A percentile compares a stretch with the other conserved stretches of the same genome.
phyloP scores from a whole-genome alignment of 2,797 vertebrate species.

The Eulemur rubriventer region DNA sequence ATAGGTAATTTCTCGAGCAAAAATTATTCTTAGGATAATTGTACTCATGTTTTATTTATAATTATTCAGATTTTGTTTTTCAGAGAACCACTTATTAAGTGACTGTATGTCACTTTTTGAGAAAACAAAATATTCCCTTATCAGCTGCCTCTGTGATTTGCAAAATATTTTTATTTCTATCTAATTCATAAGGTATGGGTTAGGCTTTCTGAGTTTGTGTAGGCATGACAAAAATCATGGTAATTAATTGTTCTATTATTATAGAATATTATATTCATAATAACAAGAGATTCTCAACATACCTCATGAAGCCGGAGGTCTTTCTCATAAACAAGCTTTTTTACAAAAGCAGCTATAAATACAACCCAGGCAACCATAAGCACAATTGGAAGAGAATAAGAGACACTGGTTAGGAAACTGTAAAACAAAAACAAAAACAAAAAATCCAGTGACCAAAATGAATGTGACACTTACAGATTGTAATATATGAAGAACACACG shows the following conservation, averaged over 20 bases:
- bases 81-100: background rate
- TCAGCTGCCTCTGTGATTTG: background rate
- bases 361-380: constrained; percentile 97
- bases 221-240: constrained; percentile 49
- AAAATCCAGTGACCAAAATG: constrained; percentile 26
- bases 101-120: background rate
- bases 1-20: background rate
- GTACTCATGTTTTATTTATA: background rate
- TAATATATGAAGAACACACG: background rate
- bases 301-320: constrained; percentile 98
- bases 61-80: constrained; percentile 39
- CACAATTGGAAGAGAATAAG: constrained; percentile 94
- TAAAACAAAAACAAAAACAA: constrained; percentile 71
- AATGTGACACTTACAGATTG: background rate
- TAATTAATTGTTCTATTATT: constrained; percentile 54
- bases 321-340: constrained; percentile 97
- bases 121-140: constrained; percentile 36
- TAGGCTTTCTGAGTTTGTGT: constrained; percentile 59
- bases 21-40: constrained; percentile 22
- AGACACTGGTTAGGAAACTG: constrained; percentile 96
- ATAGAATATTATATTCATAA: constrained; percentile 61
- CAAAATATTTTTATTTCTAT: constrained; percentile 26
- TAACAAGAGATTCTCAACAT: constrained; percentile 67
- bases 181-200: background rate
- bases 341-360: constrained; percentile 97